These are phyloP conservation scores for Phymatocera aterrima DNA, from an alignment of 2,888 invertebrate species.

Conservation along the genomic window DNA sequence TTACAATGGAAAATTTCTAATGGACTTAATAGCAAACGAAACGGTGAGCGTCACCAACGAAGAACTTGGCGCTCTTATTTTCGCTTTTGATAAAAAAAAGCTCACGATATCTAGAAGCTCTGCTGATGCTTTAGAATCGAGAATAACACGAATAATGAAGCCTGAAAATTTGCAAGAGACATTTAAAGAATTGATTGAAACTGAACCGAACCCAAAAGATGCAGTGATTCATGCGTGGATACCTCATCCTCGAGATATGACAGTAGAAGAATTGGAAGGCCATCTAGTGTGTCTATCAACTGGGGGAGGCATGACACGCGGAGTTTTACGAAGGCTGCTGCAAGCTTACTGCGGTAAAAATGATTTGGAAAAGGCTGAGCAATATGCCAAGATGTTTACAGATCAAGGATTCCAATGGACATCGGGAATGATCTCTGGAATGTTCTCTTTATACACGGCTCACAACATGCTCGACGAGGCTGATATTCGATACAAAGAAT, in stretches of 20 bases:
- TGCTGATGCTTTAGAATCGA: slow-evolving; percentile 53
- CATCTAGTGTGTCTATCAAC: slow-evolving; percentile 82
- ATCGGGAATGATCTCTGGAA: slow-evolving; percentile 81
- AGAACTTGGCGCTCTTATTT: slow-evolving; percentile 66
- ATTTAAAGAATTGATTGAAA: slow-evolving; percentile 50
- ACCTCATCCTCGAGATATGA: slow-evolving; percentile 78
- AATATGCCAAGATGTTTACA: slow-evolving; percentile 77
- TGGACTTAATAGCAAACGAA: slow-evolving; percentile 75
- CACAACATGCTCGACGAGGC: slow-evolving; percentile 78
- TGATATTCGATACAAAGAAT: slow-evolving; percentile 75
- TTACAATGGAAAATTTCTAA: slow-evolving; percentile 78
- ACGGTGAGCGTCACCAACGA: slow-evolving; percentile 73
- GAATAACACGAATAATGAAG: slow-evolving; percentile 43
- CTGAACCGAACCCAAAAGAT: not conserved
- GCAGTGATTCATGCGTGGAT: not conserved
- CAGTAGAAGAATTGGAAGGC: slow-evolving; percentile 78
- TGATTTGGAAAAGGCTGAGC: slow-evolving; percentile 77
- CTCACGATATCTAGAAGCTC: slow-evolving; percentile 57
- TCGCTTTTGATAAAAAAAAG: slow-evolving; percentile 53
- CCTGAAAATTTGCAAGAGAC: not conserved
- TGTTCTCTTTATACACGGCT: slow-evolving; percentile 80
- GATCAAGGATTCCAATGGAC: slow-evolving; percentile 71
- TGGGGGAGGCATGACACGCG: slow-evolving; percentile 82
- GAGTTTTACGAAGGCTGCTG: slow-evolving; percentile 80
- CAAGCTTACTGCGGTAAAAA: slow-evolving; percentile 78